phyloP scores from a whole-genome alignment of 2,888 invertebrate species.

The Galerucella calmariensis region DNA sequence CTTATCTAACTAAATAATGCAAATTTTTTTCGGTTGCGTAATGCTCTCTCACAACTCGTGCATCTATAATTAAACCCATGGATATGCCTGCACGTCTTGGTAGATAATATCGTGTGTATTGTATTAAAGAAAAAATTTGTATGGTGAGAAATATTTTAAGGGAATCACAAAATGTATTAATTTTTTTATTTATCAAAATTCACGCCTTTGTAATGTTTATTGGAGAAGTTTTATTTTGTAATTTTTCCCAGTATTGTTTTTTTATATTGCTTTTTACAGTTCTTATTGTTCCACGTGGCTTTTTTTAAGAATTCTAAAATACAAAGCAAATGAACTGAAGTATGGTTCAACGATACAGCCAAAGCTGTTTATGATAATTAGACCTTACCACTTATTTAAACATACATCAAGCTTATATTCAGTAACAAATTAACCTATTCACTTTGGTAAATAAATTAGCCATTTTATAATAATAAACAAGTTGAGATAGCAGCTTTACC shows the following conservation, averaged over 20 bases:
- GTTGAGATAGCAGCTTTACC: too few species aligned
- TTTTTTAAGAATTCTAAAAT: too few species aligned
- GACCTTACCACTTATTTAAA: too few species aligned
- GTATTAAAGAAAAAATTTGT: not conserved
- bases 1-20: slow-evolving; percentile 42
- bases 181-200: slow-evolving; percentile 8
- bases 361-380: too few species aligned
- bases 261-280: not conserved
- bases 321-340: too few species aligned
- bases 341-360: too few species aligned
- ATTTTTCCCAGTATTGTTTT: slow-evolving; percentile 3
- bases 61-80: slow-evolving; percentile 32
- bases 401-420: too few species aligned
- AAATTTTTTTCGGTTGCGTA: slow-evolving; percentile 45
- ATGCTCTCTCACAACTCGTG: slow-evolving; percentile 36
- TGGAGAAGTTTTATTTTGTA: not conserved
- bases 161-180: not conserved
- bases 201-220: not conserved
- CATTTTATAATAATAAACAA: too few species aligned
- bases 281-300: not conserved
- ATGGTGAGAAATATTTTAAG: slow-evolving; percentile 29
- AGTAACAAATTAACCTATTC: too few species aligned
- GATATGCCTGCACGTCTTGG: slow-evolving; percentile 35
- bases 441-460: too few species aligned
- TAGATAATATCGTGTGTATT: slow-evolving; percentile 32